Conservation (phyloP, 2,113 vertebrate species). For the Menura novaehollandiae region DNA sequence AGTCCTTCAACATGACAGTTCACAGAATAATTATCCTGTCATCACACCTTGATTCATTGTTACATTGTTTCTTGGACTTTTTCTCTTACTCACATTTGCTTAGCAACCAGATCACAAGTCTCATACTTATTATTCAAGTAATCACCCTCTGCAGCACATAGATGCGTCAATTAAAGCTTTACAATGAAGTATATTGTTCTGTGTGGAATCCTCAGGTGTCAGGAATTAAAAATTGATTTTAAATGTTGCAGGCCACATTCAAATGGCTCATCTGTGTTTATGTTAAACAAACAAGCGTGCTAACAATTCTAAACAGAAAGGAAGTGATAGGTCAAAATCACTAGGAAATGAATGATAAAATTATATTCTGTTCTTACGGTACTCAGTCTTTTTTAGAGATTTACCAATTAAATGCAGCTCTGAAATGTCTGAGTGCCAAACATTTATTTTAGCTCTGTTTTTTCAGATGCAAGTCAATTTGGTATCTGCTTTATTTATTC, state of each 20-base stretch:
- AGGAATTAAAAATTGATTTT: constrained; percentile 53
- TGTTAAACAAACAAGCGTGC: constrained; percentile 6
- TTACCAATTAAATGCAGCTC: neutral
- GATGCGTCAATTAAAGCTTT: constrained; percentile 58
- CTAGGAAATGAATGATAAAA: constrained; percentile 31
- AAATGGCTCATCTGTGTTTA: constrained; percentile 39
- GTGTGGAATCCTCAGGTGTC: constrained; percentile 40
- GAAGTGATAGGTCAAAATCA: constrained; percentile 26
- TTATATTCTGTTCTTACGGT: constrained; percentile 25
- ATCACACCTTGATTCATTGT: constrained; percentile 59
- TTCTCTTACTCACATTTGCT: constrained; percentile 45
- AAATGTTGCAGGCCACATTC: constrained; percentile 3
- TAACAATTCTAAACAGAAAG: constrained; percentile 41
- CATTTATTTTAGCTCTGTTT: constrained; percentile 6
- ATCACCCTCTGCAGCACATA: constrained; percentile 45
- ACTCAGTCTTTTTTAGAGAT: constrained; percentile 14
- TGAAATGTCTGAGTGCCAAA: neutral
- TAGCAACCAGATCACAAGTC: constrained; percentile 60
- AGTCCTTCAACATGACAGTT: constrained; percentile 65
- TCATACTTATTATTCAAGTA: constrained; percentile 57
- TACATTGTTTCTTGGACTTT: constrained; percentile 39
- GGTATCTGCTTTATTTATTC: constrained; percentile 23
- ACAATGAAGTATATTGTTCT: constrained; percentile 47
- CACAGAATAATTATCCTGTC: constrained; percentile 58
- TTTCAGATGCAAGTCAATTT: constrained; percentile 34